Percentiles rank a stretch among this genome's conserved stretches.
phyloP scores from a whole-genome alignment of 1,140 invertebrate species.

The Ctenoplectra terminalis region DNA sequence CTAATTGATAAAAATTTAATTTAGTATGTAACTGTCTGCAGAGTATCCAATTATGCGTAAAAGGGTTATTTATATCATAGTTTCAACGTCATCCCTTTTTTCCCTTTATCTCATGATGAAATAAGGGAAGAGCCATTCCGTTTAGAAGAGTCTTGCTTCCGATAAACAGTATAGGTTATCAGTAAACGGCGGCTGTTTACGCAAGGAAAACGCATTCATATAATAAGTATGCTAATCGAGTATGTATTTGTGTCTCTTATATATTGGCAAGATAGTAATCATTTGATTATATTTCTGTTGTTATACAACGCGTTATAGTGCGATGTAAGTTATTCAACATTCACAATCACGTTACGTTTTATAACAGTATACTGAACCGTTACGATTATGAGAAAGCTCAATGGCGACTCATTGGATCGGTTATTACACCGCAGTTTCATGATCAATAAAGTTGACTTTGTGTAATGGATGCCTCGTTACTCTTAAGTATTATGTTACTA shows the following conservation, averaged over 20 bases:
- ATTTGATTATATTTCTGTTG: neutral
- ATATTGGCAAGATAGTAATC: constrained; percentile 2
- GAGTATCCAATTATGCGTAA: neutral
- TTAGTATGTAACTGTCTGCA: neutral
- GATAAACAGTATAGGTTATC: neutral
- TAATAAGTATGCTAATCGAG: neutral
- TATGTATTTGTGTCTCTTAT: neutral
- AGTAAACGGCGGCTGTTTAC: constrained; percentile 4
- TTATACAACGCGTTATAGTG: neutral
- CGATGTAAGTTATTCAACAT: neutral
- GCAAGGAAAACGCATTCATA: neutral
- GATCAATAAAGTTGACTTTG: neutral
- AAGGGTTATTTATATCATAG: neutral
- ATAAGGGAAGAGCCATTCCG: neutral
- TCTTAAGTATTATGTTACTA: neutral
- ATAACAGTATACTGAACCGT: neutral
- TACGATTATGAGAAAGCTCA: neutral
- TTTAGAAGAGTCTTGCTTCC: neutral
- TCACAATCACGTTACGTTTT: neutral
- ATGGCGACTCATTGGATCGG: neutral
- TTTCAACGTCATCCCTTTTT: neutral
- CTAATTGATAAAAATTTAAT: neutral
- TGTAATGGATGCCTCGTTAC: neutral
- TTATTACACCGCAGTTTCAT: neutral
- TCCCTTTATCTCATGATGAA: neutral